A percentile compares a stretch with the other conserved stretches of the same genome.
These are phyloP conservation scores for Bombus huntii DNA, from an alignment of 1,140 invertebrate genomes.

Conservation along the genomic window DNA sequence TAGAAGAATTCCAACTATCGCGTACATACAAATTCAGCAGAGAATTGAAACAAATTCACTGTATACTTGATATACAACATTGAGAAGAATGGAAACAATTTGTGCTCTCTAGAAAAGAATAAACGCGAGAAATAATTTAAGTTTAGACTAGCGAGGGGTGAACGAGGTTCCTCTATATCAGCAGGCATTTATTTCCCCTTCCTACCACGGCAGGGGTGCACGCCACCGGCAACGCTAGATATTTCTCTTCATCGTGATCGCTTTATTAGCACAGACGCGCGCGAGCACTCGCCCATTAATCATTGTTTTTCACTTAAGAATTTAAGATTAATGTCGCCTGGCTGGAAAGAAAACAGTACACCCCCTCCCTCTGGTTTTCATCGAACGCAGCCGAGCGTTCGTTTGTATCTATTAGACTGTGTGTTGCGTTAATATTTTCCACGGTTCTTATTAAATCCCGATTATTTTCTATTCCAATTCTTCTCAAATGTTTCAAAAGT, in stretches of 20 bases:
- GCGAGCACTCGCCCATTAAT: conserved; percentile 56
- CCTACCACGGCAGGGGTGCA: background rate
- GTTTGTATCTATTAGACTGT: conserved; percentile 55
- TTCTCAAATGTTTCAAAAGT: background rate
- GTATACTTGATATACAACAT: too few relatives aligned
- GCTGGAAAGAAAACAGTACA: conserved; percentile 40
- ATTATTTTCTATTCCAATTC: background rate
- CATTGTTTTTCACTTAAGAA: conserved; percentile 63
- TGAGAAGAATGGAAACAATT: conserved; percentile 2
- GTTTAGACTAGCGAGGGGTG: background rate
- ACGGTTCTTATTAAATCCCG: background rate
- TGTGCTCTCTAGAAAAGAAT: background rate
- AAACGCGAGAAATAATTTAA: conserved; percentile 40
- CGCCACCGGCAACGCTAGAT: conserved; percentile 44
- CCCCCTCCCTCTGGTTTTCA: conserved; percentile 25
- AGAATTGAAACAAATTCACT: too few relatives aligned
- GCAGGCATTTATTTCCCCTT: conserved; percentile 16
- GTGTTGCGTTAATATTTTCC: background rate
- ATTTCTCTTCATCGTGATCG: conserved; percentile 66
- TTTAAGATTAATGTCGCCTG: conserved; percentile 61
- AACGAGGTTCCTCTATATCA: conserved; percentile 19
- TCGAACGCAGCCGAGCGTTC: conserved; percentile 3
- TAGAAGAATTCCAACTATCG: too few relatives aligned
- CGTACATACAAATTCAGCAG: too few relatives aligned
- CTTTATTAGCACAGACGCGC: conserved; percentile 63